Base-by-base conservation (phyloP, 2,113 vertebrate species). In the Romanogobio albipinnatus region DNA sequence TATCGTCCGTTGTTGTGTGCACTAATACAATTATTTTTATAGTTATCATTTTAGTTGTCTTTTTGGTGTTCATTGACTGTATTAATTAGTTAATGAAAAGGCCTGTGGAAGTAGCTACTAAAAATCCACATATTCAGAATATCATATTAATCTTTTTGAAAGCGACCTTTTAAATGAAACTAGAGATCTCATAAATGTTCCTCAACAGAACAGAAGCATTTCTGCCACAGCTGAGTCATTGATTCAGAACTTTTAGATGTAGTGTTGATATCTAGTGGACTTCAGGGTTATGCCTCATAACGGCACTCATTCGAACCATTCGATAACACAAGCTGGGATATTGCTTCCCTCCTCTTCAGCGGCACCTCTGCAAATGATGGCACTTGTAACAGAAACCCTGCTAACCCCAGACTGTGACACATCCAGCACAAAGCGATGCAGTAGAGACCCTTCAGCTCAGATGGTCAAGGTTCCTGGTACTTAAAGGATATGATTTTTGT, bases 391-490 rank as follows among this genome's bases (percentile, higher is more conserved):
- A 53, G 61, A 81, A 81, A 45, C 81, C 56, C 70, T 74, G 8
- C 58, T 76, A n/a, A 76, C 71, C 71, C 26, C 4, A 17, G 56
- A 86, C 61, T 66, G 33, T 11, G 47, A 45, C 66, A 76, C 11
- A 77, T 83, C 58, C 45, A 51, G 58, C 14, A 1, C 70, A 59
- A 53, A 84, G 62, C 13, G 47, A 43, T 61, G 45, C 51, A 43
- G 61, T 53, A 36, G 39, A 51, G 29, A 70, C 62, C 17, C 74
- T 87, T 84, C 29, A 71, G 24, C 33, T 59, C 29, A 33, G 3
- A 61, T 58, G 68, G 75, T 79, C 75, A 85, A 76, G 84, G 59
- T 76, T 59, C 26, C n/a, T 22, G 22, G 43, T 80, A 39, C 64
- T 51, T 85, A 39, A 51, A n/a, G 26, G 66, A 71, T 85, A 51